Conservation (phyloP, 2,113 vertebrate species). For the Cyanistes caeruleus region DNA sequence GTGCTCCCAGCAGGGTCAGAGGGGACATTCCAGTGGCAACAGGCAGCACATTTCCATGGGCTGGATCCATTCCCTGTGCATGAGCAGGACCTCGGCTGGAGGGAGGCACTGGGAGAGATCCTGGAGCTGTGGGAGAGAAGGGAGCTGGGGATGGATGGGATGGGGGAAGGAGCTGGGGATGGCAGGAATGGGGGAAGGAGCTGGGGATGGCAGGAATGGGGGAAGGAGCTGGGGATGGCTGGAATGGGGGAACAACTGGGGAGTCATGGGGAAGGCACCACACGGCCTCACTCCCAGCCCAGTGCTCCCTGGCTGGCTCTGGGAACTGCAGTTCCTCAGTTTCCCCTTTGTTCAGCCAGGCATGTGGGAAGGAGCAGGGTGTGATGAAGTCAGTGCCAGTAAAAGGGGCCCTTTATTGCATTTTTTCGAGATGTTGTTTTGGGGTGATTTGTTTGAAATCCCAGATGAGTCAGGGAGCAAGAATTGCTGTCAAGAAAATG, state of each 20-base stretch:
- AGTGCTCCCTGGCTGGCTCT: not conserved
- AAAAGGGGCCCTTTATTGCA: conserved; percentile 59
- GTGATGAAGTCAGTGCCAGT: conserved; percentile 35
- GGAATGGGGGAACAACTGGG: not conserved
- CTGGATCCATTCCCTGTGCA: not conserved
- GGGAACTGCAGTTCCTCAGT: not conserved
- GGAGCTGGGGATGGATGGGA: not conserved
- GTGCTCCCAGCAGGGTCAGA: conserved; percentile 45
- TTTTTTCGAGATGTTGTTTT: not conserved
- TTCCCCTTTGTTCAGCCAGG: conserved; percentile 26
- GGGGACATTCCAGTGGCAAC: conserved; percentile 69
- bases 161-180: not conserved
- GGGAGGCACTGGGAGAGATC: not conserved
- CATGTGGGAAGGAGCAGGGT: conserved; percentile 72
- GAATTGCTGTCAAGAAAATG: conserved; percentile 29
- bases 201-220: not conserved
- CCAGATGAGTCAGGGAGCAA: conserved; percentile 47
- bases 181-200: not conserved
- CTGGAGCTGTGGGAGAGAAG: conserved; percentile 31
- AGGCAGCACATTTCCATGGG: conserved; percentile 64
- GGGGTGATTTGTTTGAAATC: not conserved
- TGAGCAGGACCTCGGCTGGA: not conserved
- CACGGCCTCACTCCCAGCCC: not conserved
- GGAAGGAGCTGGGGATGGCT: not conserved
- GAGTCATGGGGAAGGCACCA: accelerated